These are phyloP conservation scores for Maniola hyperantus DNA, from an alignment of 2,888 invertebrate genomes.

Conservation along the genomic window DNA sequence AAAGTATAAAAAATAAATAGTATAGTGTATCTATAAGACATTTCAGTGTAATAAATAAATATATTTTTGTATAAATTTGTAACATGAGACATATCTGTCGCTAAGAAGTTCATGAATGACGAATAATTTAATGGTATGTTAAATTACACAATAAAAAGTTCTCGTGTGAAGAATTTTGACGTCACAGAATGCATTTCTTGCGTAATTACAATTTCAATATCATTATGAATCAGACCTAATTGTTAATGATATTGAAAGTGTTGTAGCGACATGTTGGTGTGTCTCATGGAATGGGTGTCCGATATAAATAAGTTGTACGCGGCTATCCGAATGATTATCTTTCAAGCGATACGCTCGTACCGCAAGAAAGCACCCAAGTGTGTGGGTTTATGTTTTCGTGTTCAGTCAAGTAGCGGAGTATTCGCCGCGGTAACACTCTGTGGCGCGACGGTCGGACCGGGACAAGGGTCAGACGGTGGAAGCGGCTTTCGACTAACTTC, in stretches of 20 bases:
- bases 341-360: slow-evolving; percentile 34
- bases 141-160: background rate
- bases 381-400: slow-evolving; percentile 37
- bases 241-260: slow-evolving; percentile 2
- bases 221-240: background rate
- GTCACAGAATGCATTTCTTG: background rate
- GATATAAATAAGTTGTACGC: slow-evolving; percentile 6
- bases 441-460: slow-evolving; percentile 32
- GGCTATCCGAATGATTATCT: slow-evolving; percentile 23
- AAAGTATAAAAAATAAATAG: slow-evolving; percentile 25
- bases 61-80: slow-evolving; percentile 14
- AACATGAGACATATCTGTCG: slow-evolving; percentile 6
- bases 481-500: background rate
- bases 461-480: slow-evolving; percentile 19
- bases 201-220: background rate
- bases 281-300: slow-evolving; percentile 9
- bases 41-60: slow-evolving; percentile 20
- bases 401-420: slow-evolving; percentile 47
- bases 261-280: background rate
- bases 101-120: background rate
- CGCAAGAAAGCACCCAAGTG: slow-evolving; percentile 32
- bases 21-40: background rate
- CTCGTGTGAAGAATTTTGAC: background rate
- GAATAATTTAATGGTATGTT: background rate
- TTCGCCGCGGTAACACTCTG: slow-evolving; percentile 38